Evolutionary conservation across 2,797 vertebrate genomes (phyloP).

Genomic region (Sus cebifrons): DNA sequence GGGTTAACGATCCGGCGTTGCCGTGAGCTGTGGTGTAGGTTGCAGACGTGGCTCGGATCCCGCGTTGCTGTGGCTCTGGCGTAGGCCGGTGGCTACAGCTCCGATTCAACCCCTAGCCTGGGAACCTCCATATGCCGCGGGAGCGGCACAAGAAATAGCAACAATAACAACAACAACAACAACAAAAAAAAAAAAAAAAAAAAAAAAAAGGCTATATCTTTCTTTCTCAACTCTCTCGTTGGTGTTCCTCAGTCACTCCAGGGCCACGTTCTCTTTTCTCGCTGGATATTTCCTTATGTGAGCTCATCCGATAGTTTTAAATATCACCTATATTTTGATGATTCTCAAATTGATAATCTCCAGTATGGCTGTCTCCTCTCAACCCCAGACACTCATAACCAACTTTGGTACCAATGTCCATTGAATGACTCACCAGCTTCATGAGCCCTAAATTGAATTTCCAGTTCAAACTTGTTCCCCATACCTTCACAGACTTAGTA

Average conservation of each 20-base stretch:
- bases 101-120: too few species aligned
- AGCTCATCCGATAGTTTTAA: not conserved
- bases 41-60: too few species aligned
- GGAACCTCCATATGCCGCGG: too few species aligned
- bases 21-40: too few species aligned
- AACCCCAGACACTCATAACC: not conserved
- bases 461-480: not conserved
- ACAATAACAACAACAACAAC: too few species aligned
- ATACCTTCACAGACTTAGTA: not conserved
- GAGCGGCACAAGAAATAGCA: too few species aligned
- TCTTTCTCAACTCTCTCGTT: not conserved
- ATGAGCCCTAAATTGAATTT: constrained; percentile 14
- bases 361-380: not conserved
- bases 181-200: too few species aligned
- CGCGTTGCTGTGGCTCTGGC: too few species aligned
- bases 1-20: too few species aligned
- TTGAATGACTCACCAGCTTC: not conserved
- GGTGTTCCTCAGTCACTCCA: not conserved
- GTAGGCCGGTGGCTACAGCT: too few species aligned
- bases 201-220: not conserved
- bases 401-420: not conserved
- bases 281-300: not conserved
- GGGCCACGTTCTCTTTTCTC: not conserved
- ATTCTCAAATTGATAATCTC: not conserved
- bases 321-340: not conserved